Base-by-base conservation (phyloP, 2,113 vertebrate species). In the Amphiprion ocellaris region DNA sequence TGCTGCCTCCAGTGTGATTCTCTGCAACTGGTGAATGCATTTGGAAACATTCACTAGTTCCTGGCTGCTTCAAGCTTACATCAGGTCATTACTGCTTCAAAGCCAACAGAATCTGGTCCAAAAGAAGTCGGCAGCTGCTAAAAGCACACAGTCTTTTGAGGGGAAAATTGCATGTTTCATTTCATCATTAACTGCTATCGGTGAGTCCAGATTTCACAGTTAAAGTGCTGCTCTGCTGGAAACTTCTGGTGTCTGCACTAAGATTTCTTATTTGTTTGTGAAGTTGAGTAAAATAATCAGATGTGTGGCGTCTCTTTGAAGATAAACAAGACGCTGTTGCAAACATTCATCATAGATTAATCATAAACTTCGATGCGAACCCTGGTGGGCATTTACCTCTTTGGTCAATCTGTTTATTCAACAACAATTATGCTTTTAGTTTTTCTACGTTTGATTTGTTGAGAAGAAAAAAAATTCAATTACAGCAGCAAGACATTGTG, bases 61-160 rank as follows among this genome's bases (percentile, higher is more conserved):
- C 2, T 15, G 41, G 11, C 41, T 15, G 41, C 41, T 44, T 44
- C 26, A 56, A 44, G 46, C 17, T 23, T 39, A 12, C 58, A 55
- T 58, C 16, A 17, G 28, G 50, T 73, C 30, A 59, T 65, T 64
- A 65, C 28, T 5, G 69, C 61, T 60, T 73, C 53, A 80, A 46
- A 73, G 54, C 44, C n/a, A 5, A 44, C 55, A n/a, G 64, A 33
- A 53, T 54, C 47, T 15, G 24, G 26, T 33, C 28, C 46, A 60
- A 60, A 74, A 60, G 6, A 39, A 49, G 10, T 8, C 11, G 5
- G 2, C 14, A 44, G 28, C 44, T 17, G 56, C 44, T 62, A 3
- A 54, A 62, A 69, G 52, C 41, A 49, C 46, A 7, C 3, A 19
- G 56, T 33, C 56, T 19, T 60, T 23, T 12, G 5, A 44, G 23